A percentile compares a stretch with the other conserved stretches of the same genome.
Conservation (phyloP, 2,797 vertebrate species). For the Phalanger gymnotis region DNA sequence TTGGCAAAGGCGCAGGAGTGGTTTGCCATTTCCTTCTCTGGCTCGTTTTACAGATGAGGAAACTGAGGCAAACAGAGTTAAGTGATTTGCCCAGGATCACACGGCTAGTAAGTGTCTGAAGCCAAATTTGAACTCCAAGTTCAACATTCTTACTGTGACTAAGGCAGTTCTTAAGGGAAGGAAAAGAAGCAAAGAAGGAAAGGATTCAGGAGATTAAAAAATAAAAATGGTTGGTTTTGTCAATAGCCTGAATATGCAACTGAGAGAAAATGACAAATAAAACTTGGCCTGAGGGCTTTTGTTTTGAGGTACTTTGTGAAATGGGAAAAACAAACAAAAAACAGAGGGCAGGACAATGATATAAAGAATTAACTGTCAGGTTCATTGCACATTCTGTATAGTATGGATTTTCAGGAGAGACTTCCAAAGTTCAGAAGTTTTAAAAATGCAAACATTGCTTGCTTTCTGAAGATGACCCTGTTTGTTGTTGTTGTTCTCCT, state of each 20-base stretch:
- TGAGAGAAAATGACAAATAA: no score
- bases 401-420: conserved; percentile 42
- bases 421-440: conserved; percentile 7
- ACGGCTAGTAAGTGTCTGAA: neutral
- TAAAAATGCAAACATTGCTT: neutral
- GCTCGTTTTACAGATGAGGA: neutral
- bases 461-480: no score
- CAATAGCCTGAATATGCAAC: no score
- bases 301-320: no score
- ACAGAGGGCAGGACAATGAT: neutral
- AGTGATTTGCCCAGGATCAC: neutral
- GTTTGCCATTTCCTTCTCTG: neutral
- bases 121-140: neutral
- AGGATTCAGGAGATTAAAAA: conserved; percentile 1
- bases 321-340: neutral
- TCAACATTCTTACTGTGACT: neutral
- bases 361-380: neutral
- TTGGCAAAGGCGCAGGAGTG: neutral
- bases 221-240: neutral
- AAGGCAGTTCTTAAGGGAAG: neutral
- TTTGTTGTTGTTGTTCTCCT: no score
- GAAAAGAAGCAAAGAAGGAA: neutral
- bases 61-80: neutral
- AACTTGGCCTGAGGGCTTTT: no score
- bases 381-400: conserved; percentile 9